Evolutionary conservation across 64 coral and sea anemone genomes (phyloP), one percentile per base, ranked within the genome.

Genomic region (Porites australiensis): DNA sequence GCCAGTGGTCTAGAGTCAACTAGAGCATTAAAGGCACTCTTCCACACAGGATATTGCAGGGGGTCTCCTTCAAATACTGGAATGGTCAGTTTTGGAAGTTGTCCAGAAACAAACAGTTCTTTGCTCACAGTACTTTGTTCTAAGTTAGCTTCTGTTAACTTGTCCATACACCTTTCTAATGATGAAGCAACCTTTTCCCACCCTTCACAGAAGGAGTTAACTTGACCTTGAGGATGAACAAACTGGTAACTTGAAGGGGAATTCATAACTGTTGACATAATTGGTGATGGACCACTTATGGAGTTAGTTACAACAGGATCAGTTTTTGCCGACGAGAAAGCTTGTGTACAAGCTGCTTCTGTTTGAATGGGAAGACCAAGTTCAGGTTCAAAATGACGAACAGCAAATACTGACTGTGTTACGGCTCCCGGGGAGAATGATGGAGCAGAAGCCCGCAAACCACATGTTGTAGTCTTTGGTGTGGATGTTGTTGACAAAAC

Each of bases 41-140:
- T n/a, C 93, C 88, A 95, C 14, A 72, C 69, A 20, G 87, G 93
- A 37, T 93, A 92, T 37, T 88, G 89, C 8, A 92, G 58, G 18
- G 94, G 86, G 50, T 96, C 89, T 66, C 93, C 87, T 70, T 65
- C 73, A 27, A 90, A 95, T 49, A 90, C 44, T 50, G 94, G 64
- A 51, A 95, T 91, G 6, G 72, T 79, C 59, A 95, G 54, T 23
- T 95, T 91, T 19, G 92, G 85, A n/a, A 91, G 66, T 50, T 89
- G 86, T 52, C 72, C 62, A 44, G 59, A 83, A 12, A 69, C 19
- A 70, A 61, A 63, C 44, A 90, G 49, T 47, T 77, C 79, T 64
- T 59, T 82, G 60, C 45, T 90, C 27, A 89, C 87, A 9, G 15
- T 45, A 43, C 45, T 74, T 89, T 90, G 87, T 47, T 89, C 79